A percentile compares a stretch with the other conserved stretches of the same genome.
phyloP scores from a whole-genome alignment of 2,797 vertebrate species.

The Syndactyla subalaris region DNA sequence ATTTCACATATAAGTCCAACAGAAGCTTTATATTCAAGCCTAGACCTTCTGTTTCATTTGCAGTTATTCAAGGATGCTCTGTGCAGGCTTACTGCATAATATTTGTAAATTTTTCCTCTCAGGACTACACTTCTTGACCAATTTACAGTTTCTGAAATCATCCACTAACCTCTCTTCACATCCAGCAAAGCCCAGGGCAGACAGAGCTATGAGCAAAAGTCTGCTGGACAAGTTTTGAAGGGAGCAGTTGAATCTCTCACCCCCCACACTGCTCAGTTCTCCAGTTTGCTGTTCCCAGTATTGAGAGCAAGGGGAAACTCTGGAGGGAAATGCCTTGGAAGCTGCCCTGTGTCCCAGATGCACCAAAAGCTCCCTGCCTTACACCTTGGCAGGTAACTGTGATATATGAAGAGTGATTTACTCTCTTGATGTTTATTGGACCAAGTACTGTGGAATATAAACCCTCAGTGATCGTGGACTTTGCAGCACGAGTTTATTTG shows the following conservation, averaged over 20 bases:
- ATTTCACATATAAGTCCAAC: background rate
- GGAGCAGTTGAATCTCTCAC: background rate
- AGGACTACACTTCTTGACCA: background rate
- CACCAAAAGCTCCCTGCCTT: background rate
- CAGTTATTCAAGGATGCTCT: background rate
- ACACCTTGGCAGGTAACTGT: background rate
- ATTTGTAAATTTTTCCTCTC: background rate
- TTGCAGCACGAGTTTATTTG: slow-evolving; percentile 10
- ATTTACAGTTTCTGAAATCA: background rate
- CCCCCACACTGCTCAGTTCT: background rate
- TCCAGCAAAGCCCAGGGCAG: background rate
- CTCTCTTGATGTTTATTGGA: slow-evolving; percentile 11
- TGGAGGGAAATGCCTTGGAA: background rate
- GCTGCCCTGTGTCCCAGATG: background rate
- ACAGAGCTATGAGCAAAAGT: background rate
- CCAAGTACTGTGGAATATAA: background rate
- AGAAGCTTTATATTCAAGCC: background rate
- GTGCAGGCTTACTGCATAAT: background rate
- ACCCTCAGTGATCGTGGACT: background rate
- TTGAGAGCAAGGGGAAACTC: background rate
- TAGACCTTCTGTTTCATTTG: background rate
- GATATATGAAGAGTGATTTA: background rate
- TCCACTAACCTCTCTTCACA: background rate
- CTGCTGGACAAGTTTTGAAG: background rate
- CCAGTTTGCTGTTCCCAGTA: background rate